Evolutionary conservation across 37 sponge, comb jelly and placozoan species (phyloP).

Genomic region (Crambe crambe): DNA sequence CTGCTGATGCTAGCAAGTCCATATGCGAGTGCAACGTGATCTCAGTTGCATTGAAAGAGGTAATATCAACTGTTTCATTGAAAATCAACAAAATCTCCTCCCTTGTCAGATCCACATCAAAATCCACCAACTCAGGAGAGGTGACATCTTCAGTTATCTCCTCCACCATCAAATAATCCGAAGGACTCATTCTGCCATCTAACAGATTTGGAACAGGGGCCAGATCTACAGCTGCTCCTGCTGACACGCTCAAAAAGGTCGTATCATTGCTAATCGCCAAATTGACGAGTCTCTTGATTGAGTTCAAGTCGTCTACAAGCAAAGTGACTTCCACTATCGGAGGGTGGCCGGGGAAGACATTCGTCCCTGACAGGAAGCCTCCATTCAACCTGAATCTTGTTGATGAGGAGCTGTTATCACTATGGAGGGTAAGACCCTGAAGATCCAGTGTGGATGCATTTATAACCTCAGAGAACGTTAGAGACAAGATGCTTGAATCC

Average conservation of each 20-base stretch:
- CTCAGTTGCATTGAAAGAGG: slow-evolving; percentile 43
- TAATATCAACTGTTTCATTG: slow-evolving; percentile 76
- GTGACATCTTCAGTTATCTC: slow-evolving; percentile 54
- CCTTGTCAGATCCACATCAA: slow-evolving; percentile 61
- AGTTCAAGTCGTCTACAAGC: slow-evolving; percentile 59
- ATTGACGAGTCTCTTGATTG: slow-evolving; percentile 57
- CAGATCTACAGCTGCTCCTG: slow-evolving; percentile 56
- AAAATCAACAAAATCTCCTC: slow-evolving; percentile 64
- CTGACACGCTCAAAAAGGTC: slow-evolving; percentile 63
- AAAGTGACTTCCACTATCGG: slow-evolving; percentile 65
- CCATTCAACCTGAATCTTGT: slow-evolving; percentile 35
- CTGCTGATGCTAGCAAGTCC: background rate
- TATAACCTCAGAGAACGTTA: slow-evolving; percentile 81
- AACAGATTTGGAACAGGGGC: slow-evolving; percentile 35
- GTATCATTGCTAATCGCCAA: slow-evolving; percentile 60
- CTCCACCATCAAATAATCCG: slow-evolving; percentile 20
- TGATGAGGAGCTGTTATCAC: background rate
- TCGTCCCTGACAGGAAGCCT: slow-evolving; percentile 61
- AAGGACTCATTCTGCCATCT: slow-evolving; percentile 12
- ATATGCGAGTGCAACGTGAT: slow-evolving; percentile 61
- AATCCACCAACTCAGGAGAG: slow-evolving; percentile 55
- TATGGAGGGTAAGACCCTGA: slow-evolving; percentile 47
- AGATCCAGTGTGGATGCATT: slow-evolving; percentile 67
- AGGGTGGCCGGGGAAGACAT: slow-evolving; percentile 71
- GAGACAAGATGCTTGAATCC: slow-evolving; percentile 41